Evolutionary conservation across 2,797 vertebrate species (phyloP), one percentile per base, ranked within the genome.

Genomic region (Remorina albescens): DNA sequence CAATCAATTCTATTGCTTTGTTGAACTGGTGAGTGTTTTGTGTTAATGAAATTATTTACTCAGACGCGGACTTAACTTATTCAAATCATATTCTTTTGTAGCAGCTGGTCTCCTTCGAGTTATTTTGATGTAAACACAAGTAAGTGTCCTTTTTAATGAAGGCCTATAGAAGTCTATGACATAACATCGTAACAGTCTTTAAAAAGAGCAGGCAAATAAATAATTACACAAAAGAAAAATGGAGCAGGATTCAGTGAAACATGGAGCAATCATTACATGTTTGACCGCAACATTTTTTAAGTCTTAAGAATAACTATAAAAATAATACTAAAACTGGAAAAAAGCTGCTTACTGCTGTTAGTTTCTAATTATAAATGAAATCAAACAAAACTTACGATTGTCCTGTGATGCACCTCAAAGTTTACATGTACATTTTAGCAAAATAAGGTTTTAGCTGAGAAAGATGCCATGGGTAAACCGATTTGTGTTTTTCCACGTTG

Each of bases 131-230:
- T 58, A 71, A 81, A 73, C 66, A 61, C 53, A 74, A 54, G 30
- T 6, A 30, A 11, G 8, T 36, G 12, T 54, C 1, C 32, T 55
- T 51, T 21, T 47, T 23, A 50, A 18, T 30, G 15, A 13, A 37
- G 39, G 26, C 66, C 18, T 34, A 18, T 41, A 56, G 25, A 15
- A 64, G 44, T 47, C 19, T 60, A 9, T 67, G 32, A 67, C 26
- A 9, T 55, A 65, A 34, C 23, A 32, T 78, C 2, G 60, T 88
- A 89, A 90, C 83, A 89, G 88, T 91, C 84, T 79, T 79, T 46
- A 61, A 75, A 68, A 60, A 74, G 66, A 88, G 75, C 19, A 78
- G 75, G 54, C 85, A 76, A 88, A 71, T 65, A 80, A 25, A 86
- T 65, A 80, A 70, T 34, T 2, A 62, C 74, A 65, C 66, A 47